Percentiles rank a stretch among this genome's conserved stretches.
Conservation (phyloP, 1,140 invertebrate species). For the Prorops nasuta region DNA sequence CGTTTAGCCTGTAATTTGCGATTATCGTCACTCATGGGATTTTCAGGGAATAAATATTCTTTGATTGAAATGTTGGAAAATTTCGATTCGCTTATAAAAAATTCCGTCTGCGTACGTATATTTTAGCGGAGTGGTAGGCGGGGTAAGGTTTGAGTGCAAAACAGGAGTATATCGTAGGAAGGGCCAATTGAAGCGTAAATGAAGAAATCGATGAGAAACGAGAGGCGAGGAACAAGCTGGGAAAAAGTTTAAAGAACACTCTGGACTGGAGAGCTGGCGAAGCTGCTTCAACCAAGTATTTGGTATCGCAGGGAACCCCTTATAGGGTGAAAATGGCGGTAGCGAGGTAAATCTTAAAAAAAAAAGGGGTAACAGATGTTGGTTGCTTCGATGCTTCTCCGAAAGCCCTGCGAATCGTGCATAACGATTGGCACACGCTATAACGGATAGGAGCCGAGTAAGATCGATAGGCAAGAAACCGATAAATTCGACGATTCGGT, state of each 20-base stretch:
- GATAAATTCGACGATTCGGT: constrained; percentile 8
- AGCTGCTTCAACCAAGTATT: constrained; percentile 4
- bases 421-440: not conserved
- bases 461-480: constrained; percentile 14
- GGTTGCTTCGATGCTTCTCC: not conserved
- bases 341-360: constrained; percentile 14
- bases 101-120: not conserved
- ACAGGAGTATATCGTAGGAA: too few species aligned
- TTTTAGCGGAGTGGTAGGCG: constrained; percentile 2
- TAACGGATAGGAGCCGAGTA: constrained; percentile 5
- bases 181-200: constrained; percentile 28
- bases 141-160: constrained; percentile 7
- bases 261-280: constrained; percentile 17
- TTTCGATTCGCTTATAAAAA: not conserved
- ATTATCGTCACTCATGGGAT: constrained; percentile 15
- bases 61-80: not conserved
- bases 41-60: constrained; percentile 4
- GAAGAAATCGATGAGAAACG: constrained; percentile 27
- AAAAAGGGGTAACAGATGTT: constrained; percentile 14
- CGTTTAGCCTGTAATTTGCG: constrained; percentile 15
- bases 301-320: not conserved
- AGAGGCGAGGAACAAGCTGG: constrained; percentile 17
- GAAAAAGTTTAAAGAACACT: constrained; percentile 29
- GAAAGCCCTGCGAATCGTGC: not conserved
- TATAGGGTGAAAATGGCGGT: not conserved